A percentile compares a stretch with the other conserved stretches of the same genome.
Evolutionary conservation across 2,113 vertebrate genomes (phyloP).

Genomic region (Nesoenas mayeri): DNA sequence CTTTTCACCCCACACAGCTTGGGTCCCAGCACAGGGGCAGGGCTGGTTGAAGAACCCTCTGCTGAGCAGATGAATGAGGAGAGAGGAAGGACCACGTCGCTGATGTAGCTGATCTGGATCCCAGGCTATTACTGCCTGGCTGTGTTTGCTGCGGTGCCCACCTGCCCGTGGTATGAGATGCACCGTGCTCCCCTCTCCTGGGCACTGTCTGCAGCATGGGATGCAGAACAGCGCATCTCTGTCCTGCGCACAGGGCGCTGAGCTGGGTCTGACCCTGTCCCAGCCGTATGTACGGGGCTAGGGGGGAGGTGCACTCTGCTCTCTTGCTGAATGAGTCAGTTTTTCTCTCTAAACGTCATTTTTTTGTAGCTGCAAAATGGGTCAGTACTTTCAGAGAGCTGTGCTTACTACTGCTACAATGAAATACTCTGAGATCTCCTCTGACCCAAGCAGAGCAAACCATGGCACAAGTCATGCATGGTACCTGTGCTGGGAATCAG

Average conservation of each 20-base stretch:
- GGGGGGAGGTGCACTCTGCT: not conserved
- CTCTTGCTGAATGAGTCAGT: not conserved
- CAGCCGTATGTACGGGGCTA: fast-evolving
- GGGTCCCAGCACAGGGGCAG: not conserved
- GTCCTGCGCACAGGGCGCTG: fast-evolving
- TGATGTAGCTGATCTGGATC: not conserved
- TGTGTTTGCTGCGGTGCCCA: not conserved
- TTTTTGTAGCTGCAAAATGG: not conserved
- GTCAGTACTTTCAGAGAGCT: not conserved
- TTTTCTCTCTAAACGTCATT: not conserved
- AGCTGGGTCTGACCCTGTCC: not conserved
- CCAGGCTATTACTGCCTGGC: not conserved
- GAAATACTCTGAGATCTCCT: not conserved
- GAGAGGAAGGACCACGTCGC: not conserved
- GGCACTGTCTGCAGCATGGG: too few relatives aligned
- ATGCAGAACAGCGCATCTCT: not conserved
- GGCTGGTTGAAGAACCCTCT: fast-evolving
- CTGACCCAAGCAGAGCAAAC: not conserved
- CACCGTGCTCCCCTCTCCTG: not conserved
- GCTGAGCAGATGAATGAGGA: not conserved
- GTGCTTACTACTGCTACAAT: fast-evolving
- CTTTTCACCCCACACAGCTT: not conserved
- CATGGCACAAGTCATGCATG: not conserved
- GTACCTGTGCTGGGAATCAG: not conserved
- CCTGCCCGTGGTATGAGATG: fast-evolving